Conservation (phyloP, 2,888 invertebrate genomes). For the Dilophus febrilis region DNA sequence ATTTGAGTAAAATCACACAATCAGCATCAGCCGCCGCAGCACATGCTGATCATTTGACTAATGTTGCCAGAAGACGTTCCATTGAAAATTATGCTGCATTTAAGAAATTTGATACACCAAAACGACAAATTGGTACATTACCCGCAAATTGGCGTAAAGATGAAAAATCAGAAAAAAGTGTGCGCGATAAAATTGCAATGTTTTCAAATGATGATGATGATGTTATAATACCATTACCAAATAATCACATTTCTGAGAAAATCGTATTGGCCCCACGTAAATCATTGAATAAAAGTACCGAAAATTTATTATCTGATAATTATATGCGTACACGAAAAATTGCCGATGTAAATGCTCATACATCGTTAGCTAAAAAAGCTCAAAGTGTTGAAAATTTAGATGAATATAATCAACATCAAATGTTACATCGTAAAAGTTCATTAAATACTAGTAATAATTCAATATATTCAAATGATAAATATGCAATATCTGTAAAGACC, state of each 20-base stretch:
- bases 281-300: slow-evolving; percentile 26
- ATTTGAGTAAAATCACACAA: not conserved
- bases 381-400: slow-evolving; percentile 37
- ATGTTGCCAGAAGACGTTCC: not conserved
- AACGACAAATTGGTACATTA: not conserved
- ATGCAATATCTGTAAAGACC: not conserved
- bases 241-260: not conserved
- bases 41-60: too few relatives aligned
- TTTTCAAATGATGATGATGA: slow-evolving; percentile 44
- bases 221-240: slow-evolving; percentile 27
- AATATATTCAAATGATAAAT: not conserved
- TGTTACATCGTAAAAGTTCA: too few relatives aligned
- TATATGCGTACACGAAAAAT: slow-evolving; percentile 10
- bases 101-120: slow-evolving; percentile 3
- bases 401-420: slow-evolving; percentile 15
- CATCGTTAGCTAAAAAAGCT: slow-evolving; percentile 25
- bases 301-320: slow-evolving; percentile 21
- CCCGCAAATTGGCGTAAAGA: slow-evolving; percentile 42
- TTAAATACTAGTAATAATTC: too few relatives aligned
- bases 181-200: slow-evolving; percentile 75
- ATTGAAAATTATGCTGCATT: slow-evolving; percentile 1
- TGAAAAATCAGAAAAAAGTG: slow-evolving; percentile 63
- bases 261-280: slow-evolving; percentile 12
- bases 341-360: slow-evolving; percentile 19
- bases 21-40: too few relatives aligned